Evolutionary conservation across 2,113 vertebrate genomes (phyloP).

Genomic region (Tychaedon coryphoeus): DNA sequence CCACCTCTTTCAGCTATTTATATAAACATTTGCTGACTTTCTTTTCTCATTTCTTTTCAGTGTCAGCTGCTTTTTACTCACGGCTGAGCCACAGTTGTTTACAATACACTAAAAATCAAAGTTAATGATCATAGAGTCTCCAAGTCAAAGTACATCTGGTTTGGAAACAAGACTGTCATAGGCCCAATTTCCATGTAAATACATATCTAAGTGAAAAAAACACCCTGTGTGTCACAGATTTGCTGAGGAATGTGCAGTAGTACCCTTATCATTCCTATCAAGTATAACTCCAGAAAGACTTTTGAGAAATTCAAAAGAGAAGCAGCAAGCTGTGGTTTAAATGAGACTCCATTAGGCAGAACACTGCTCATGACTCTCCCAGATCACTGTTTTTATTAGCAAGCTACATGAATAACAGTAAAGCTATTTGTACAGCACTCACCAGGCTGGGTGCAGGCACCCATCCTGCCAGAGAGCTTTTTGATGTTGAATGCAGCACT

Average conservation of each 20-base stretch:
- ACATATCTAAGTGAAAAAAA: not conserved
- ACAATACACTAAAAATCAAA: not conserved
- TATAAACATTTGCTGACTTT: not conserved
- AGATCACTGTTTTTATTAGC: constrained; percentile 1
- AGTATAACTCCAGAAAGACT: not conserved
- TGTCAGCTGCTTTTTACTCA: not conserved
- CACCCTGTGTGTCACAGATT: not conserved
- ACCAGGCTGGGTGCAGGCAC: not conserved
- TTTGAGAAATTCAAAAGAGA: constrained; percentile 41
- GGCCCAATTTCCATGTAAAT: not conserved
- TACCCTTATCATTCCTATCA: constrained; percentile 1
- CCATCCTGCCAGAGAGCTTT: not conserved
- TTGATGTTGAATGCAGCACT: constrained; percentile 3
- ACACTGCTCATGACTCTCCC: not conserved
- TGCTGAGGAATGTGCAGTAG: not conserved
- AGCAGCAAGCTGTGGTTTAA: not conserved
- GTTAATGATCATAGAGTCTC: not conserved
- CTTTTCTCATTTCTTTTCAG: not conserved
- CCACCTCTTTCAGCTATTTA: not conserved
- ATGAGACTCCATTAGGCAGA: constrained; percentile 23
- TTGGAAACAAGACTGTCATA: not conserved
- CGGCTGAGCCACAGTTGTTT: not conserved
- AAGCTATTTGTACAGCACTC: not conserved
- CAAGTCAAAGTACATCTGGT: not conserved
- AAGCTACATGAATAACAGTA: not conserved